phyloP scores from a whole-genome alignment of 2,797 vertebrate species.

The Salmo trutta region DNA sequence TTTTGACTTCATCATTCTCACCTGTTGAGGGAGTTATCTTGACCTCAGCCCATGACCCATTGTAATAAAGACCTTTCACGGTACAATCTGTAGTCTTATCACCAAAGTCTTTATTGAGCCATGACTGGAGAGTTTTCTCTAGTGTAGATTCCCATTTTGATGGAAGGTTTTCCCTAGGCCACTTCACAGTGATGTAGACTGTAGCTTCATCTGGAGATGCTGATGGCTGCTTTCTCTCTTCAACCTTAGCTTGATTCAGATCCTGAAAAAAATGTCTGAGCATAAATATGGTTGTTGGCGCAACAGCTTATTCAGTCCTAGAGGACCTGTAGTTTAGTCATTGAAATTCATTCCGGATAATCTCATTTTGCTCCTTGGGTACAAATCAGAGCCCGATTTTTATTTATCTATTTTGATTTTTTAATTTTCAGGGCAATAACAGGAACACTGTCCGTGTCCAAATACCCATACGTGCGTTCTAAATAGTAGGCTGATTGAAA shows the following conservation, averaged over 20 bases:
- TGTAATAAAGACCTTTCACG: rapidly evolving
- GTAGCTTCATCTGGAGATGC: not conserved
- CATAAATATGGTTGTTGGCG: not conserved
- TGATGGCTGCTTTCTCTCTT: not conserved
- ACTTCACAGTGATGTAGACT: constrained; percentile 19
- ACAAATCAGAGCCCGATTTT: too few relatives aligned
- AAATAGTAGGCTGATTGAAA: too few relatives aligned
- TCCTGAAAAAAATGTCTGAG: not conserved
- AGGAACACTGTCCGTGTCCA: too few relatives aligned
- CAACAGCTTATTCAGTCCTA: not conserved
- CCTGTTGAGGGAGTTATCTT: constrained; percentile 34
- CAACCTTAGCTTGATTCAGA: not conserved
- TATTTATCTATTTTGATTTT: too few relatives aligned
- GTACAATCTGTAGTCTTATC: rapidly evolving
- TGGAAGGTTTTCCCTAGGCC: not conserved
- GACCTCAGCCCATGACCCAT: constrained; percentile 3
- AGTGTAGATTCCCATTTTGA: rapidly evolving
- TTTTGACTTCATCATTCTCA: constrained; percentile 9
- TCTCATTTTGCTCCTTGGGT: too few relatives aligned
- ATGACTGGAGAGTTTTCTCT: constrained; percentile 38
- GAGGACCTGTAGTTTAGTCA: too few relatives aligned
- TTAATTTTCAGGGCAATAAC: too few relatives aligned
- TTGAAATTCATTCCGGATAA: too few relatives aligned
- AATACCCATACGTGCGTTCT: too few relatives aligned
- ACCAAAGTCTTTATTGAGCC: constrained; percentile 11